A percentile compares a stretch with the other conserved stretches of the same genome.
Conservation (phyloP, 2,888 invertebrate species). For the Cheilosia pagana region DNA sequence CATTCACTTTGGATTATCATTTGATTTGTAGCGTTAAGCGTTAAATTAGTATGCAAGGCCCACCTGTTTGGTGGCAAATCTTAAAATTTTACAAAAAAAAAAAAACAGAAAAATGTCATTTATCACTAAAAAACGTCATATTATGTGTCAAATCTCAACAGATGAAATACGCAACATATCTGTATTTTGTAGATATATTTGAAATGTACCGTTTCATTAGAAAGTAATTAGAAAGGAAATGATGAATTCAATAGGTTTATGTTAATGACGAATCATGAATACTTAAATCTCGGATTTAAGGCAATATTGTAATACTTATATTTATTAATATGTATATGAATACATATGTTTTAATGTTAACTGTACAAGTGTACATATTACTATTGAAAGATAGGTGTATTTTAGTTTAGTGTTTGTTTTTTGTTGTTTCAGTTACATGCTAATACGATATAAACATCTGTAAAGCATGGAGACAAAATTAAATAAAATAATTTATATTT, state of each 20-base stretch:
- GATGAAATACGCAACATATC: background rate
- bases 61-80: conserved; percentile 4
- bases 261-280: background rate
- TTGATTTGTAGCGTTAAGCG: conserved; percentile 36
- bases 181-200: background rate
- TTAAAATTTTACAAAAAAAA: background rate
- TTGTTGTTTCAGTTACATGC: no score
- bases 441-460: no score
- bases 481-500: no score
- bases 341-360: no score
- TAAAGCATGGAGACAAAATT: no score
- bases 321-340: no score
- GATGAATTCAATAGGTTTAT: background rate
- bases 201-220: conserved; percentile 18
- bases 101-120: conserved; percentile 4
- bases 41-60: conserved; percentile 17
- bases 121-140: conserved; percentile 10
- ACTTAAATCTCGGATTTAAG: background rate
- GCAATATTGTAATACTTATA: no score
- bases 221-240: conserved; percentile 29
- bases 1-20: conserved; percentile 20
- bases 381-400: no score
- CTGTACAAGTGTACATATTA: no score
- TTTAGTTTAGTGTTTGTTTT: no score
- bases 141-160: conserved; percentile 1